A percentile compares a stretch with the other conserved stretches of the same genome.
phyloP scores from a whole-genome alignment of 2,113 vertebrate species.

The Ellobius talpinus region DNA sequence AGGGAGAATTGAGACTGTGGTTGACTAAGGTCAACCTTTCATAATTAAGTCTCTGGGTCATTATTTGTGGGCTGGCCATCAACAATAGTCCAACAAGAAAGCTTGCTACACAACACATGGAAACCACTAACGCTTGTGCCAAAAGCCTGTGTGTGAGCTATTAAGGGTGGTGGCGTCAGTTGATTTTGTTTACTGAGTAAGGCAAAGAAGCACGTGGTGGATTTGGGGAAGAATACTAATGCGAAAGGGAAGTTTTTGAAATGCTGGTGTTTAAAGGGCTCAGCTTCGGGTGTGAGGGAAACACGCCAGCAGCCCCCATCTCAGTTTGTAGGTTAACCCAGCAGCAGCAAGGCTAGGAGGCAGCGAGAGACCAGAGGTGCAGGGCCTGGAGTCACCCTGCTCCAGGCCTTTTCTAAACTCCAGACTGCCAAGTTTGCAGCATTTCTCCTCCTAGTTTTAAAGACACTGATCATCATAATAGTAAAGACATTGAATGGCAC shows the following conservation, averaged over 20 bases:
- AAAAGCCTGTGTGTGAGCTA: background rate
- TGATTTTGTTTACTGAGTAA: background rate
- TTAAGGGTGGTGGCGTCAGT: background rate
- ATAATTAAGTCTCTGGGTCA: background rate
- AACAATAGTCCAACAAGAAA: background rate
- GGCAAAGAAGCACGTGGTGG: background rate
- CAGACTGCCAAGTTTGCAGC: constrained; percentile 1
- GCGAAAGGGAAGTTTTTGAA: background rate
- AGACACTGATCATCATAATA: background rate
- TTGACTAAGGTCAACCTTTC: background rate
- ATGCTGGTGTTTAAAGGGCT: background rate
- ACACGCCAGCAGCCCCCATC: background rate
- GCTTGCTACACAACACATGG: background rate
- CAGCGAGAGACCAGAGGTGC: background rate
- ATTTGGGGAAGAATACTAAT: constrained; percentile 43
- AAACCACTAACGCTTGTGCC: background rate
- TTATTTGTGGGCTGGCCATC: background rate
- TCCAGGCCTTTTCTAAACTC: background rate
- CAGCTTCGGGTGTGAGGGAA: background rate
- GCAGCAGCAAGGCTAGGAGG: background rate
- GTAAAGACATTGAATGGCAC: background rate
- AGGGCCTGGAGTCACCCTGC: background rate
- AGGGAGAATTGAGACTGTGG: no score
- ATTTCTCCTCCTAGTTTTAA: background rate
- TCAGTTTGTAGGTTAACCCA: background rate